These are phyloP conservation scores for Perca flavescens DNA, from an alignment of 2,113 vertebrate species.

Conservation along the genomic window DNA sequence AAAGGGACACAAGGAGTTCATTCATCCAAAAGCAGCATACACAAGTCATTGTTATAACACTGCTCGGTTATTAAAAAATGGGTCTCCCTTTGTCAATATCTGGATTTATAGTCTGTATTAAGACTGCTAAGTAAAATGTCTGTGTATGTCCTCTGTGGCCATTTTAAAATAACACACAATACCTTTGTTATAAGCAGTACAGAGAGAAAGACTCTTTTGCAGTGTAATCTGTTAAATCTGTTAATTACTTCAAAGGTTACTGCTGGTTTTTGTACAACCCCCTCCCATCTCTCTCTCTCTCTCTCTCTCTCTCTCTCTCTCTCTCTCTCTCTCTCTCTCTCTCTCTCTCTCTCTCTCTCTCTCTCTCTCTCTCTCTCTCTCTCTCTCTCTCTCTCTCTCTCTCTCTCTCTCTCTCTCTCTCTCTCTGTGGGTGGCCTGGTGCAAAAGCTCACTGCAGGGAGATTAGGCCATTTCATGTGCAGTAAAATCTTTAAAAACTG, in stretches of 20 bases:
- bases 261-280: conserved; percentile 26
- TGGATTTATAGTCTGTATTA: conserved; percentile 5
- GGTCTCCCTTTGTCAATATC: not conserved
- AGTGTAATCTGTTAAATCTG: conserved; percentile 65
- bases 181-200: not conserved
- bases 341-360: conserved; percentile 28
- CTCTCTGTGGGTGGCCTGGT: conserved; percentile 67
- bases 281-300: conserved; percentile 28
- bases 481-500: conserved; percentile 29
- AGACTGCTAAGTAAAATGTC: not conserved
- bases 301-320: conserved; percentile 23
- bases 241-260: conserved; percentile 60
- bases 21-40: conserved; percentile 13
- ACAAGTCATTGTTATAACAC: conserved; percentile 3
- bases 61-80: not conserved
- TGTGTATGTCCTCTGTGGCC: not conserved
- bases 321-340: conserved; percentile 32
- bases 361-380: conserved; percentile 33
- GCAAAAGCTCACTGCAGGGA: conserved; percentile 32
- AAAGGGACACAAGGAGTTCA: conserved; percentile 29
- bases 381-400: conserved; percentile 29
- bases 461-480: conserved; percentile 53
- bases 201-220: conserved; percentile 10
- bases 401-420: conserved; percentile 32
- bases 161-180: not conserved